Evolutionary conservation across 2,797 vertebrate species (phyloP).

Genomic region (Cossypha dichroa): DNA sequence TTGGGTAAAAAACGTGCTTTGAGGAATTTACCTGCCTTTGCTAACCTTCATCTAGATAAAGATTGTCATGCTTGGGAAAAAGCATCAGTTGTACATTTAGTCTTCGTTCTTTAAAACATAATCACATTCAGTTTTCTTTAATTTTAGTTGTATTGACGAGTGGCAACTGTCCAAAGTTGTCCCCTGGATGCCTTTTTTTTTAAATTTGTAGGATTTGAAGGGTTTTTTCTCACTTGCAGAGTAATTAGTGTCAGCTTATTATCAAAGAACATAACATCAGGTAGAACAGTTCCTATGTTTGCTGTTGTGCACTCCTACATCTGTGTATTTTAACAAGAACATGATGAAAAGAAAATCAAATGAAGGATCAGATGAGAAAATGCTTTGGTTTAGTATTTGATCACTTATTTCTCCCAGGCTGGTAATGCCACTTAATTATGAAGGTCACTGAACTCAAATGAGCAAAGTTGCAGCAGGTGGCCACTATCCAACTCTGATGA

Average conservation of each 20-base stretch:
- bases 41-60: background rate
- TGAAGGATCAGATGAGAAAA: background rate
- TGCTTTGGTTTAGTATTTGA: background rate
- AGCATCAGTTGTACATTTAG: background rate
- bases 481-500: background rate
- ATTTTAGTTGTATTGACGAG: background rate
- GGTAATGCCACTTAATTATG: background rate
- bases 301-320: background rate
- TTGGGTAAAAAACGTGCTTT: background rate
- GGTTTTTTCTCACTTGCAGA: background rate
- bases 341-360: background rate
- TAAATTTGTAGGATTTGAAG: background rate
- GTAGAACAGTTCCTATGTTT: background rate
- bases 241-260: background rate
- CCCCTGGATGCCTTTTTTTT: background rate
- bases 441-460: background rate
- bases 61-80: background rate
- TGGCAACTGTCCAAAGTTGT: background rate
- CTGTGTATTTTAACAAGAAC: background rate
- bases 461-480: background rate
- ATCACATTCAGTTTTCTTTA: background rate
- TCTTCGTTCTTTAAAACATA: background rate
- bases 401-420: background rate
- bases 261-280: background rate
- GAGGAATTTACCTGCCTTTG: background rate